A percentile compares a stretch with the other conserved stretches of the same genome.
phyloP scores from a whole-genome alignment of 2,888 invertebrate genomes.

The Oligia strigilis region DNA sequence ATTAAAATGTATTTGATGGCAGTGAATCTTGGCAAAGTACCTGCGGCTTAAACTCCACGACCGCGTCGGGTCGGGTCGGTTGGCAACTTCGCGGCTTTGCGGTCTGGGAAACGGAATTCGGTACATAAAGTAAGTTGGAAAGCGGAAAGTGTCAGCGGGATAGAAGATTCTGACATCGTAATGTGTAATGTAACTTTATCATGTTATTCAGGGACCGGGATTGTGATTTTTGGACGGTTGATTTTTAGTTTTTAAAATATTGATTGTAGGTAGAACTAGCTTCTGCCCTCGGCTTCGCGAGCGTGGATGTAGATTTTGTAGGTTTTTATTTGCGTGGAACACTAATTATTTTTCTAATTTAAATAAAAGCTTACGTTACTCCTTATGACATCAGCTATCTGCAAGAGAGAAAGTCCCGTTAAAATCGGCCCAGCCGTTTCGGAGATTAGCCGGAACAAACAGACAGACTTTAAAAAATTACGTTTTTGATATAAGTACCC shows the following conservation, averaged over 20 bases:
- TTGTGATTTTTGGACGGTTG: no score
- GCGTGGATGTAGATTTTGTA: neutral
- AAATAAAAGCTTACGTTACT: no score
- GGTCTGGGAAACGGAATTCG: constrained; percentile 7
- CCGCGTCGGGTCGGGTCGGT: constrained; percentile 44
- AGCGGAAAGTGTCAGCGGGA: constrained; percentile 7
- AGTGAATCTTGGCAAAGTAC: constrained; percentile 35
- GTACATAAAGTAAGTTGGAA: constrained; percentile 26
- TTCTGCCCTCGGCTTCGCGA: neutral
- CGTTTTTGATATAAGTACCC: neutral
- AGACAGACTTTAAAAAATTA: neutral
- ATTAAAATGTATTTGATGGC: constrained; percentile 64
- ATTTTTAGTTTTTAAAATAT: neutral
- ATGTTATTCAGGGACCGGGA: neutral
- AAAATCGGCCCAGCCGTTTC: neutral
- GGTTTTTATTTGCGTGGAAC: no score
- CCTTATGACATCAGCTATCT: neutral
- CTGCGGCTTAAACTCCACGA: constrained; percentile 46
- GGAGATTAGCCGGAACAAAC: no score
- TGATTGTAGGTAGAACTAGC: neutral
- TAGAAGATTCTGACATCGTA: constrained; percentile 9
- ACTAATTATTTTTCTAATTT: no score
- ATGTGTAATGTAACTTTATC: neutral
- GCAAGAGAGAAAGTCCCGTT: neutral
- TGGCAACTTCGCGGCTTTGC: constrained; percentile 17